A percentile compares a stretch with the other conserved stretches of the same genome.
These are phyloP conservation scores for Pseudorhiza aurosa DNA, from an alignment of 30 jellyfish, hydroid and myxozoan species.

Conservation along the genomic window DNA sequence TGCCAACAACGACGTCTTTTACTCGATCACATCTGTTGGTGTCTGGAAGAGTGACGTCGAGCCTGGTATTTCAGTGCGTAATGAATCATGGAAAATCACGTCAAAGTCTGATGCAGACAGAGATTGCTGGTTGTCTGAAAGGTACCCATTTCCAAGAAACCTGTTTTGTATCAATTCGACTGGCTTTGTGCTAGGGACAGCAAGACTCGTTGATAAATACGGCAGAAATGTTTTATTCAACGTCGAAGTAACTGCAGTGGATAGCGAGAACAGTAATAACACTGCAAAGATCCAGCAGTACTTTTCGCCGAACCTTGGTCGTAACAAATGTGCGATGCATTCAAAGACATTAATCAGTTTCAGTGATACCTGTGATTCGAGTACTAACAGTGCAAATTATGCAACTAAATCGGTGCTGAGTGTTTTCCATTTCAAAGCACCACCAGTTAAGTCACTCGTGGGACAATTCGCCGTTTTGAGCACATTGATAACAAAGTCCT, in stretches of 20 bases:
- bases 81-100: conserved; percentile 5
- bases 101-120: conserved; percentile 3
- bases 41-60: conserved; percentile 13
- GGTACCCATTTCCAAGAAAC: conserved; percentile 42
- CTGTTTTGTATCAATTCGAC: conserved; percentile 34
- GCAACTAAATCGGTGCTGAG: neutral
- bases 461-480: neutral
- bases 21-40: conserved; percentile 27
- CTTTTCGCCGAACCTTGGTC: neutral
- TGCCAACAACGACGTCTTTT: conserved; percentile 23
- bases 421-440: neutral
- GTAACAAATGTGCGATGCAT: neutral
- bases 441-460: neutral
- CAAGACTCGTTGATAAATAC: neutral
- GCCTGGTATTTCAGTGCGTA: neutral
- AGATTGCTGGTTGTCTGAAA: conserved; percentile 23
- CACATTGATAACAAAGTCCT: neutral
- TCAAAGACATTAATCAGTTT: neutral
- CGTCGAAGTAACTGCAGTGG: neutral
- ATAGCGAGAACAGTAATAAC: neutral
- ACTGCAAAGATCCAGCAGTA: neutral
- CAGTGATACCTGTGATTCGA: neutral
- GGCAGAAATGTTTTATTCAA: neutral
- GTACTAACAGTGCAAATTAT: neutral
- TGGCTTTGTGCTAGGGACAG: neutral